phyloP scores from a whole-genome alignment of 2,797 vertebrate genomes.

The Capromys pilorides region DNA sequence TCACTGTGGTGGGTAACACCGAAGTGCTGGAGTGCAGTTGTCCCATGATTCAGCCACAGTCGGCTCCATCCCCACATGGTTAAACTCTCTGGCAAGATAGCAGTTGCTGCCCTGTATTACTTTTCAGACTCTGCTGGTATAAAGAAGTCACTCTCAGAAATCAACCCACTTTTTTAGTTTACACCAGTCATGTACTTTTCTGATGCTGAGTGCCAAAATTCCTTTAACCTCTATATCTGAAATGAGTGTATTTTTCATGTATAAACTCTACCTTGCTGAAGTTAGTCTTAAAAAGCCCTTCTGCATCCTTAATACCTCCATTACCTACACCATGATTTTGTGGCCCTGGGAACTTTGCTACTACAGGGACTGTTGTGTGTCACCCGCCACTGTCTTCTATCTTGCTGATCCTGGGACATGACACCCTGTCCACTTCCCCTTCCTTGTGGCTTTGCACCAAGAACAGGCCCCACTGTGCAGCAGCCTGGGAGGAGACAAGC shows the following conservation, averaged over 20 bases:
- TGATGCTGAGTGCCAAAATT: not conserved
- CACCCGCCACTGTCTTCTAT: not conserved
- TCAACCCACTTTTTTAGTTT: not conserved
- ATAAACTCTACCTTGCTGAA: not conserved
- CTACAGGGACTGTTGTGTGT: not conserved
- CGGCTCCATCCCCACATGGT: no score
- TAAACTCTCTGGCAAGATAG: no score
- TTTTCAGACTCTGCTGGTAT: not conserved
- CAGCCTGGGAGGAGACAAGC: not conserved
- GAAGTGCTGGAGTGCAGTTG: not conserved
- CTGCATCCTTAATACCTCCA: not conserved
- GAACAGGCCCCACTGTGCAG: not conserved
- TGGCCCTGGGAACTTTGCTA: not conserved
- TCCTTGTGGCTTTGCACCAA: accelerated
- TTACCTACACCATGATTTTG: not conserved
- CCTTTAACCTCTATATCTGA: not conserved
- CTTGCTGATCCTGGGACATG: accelerated
- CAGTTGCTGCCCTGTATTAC: not conserved
- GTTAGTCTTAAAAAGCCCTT: not conserved
- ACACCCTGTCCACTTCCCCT: accelerated
- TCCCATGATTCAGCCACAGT: not conserved
- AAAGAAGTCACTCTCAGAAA: not conserved
- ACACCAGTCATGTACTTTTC: not conserved
- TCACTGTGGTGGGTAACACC: not conserved
- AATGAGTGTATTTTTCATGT: not conserved